These are phyloP conservation scores for Cynoglossus semilaevis DNA, from an alignment of 2,113 vertebrate genomes.

Conservation along the genomic window DNA sequence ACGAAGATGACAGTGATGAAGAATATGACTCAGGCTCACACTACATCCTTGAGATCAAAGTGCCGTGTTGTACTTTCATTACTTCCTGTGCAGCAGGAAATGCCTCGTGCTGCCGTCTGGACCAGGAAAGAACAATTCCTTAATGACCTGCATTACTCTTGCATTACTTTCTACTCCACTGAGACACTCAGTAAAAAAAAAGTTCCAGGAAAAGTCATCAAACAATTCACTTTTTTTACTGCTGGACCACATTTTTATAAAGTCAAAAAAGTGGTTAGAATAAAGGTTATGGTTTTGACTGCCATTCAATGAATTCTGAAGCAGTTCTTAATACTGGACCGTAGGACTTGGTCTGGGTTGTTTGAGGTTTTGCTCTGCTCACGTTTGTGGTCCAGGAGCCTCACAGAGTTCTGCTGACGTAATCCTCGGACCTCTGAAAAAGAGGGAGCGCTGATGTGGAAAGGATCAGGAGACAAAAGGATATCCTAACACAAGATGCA, in stretches of 20 bases:
- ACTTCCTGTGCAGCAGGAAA: constrained; percentile 68
- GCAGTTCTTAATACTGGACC: constrained; percentile 25
- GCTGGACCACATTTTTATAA: constrained; percentile 32
- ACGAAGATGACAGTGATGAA: constrained; percentile 23
- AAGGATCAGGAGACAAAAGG: constrained; percentile 29
- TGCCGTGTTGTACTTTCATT: constrained; percentile 54
- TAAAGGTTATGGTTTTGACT: constrained; percentile 35
- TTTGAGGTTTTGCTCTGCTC: constrained; percentile 56
- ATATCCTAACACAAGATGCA: constrained; percentile 42
- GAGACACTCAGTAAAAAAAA: constrained; percentile 9
- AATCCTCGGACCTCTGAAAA: constrained; percentile 34
- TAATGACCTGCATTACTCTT: constrained; percentile 63
- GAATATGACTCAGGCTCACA: constrained; percentile 64
- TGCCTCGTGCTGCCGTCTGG: constrained; percentile 62
- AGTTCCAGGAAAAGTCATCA: constrained; percentile 14
- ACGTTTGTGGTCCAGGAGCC: constrained; percentile 46
- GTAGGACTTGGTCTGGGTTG: constrained; percentile 32
- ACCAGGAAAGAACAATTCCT: constrained; percentile 43
- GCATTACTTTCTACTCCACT: constrained; percentile 29
- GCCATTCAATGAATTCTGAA: constrained; percentile 22
- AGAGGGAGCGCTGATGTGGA: constrained; percentile 35
- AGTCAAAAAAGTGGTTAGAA: constrained; percentile 36
- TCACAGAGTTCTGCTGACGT: constrained; percentile 44
- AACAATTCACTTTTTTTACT: constrained; percentile 19
- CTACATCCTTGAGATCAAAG: constrained; percentile 65